These are phyloP conservation scores for Oreotrochilus melanogaster DNA, from an alignment of 2,113 vertebrate species.

Conservation along the genomic window DNA sequence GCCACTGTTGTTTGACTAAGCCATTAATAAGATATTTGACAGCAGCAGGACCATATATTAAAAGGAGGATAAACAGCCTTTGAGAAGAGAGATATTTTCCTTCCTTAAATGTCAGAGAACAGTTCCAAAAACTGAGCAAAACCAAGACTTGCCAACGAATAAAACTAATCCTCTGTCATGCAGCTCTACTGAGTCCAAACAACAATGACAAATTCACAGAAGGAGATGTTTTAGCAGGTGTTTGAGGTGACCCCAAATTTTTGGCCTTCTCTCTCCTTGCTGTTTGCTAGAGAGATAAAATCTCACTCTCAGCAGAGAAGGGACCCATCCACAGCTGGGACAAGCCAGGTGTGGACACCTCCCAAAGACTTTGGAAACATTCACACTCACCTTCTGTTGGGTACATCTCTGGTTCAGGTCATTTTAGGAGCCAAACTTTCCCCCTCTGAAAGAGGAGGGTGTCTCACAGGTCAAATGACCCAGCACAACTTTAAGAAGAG, in stretches of 20 bases:
- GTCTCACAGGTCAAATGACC: background rate
- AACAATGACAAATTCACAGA: background rate
- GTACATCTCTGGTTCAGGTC: background rate
- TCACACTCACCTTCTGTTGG: background rate
- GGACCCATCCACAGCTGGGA: background rate
- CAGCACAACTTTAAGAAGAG: background rate
- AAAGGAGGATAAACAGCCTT: background rate
- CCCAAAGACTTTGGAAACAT: rapidly evolving
- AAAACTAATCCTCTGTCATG: rapidly evolving
- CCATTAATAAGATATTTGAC: background rate
- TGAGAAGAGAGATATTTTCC: background rate
- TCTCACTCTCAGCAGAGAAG: background rate
- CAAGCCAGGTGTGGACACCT: rapidly evolving
- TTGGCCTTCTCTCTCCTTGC: no score
- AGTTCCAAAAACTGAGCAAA: background rate
- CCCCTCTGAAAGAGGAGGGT: background rate
- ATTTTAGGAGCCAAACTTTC: background rate
- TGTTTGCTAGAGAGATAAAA: background rate
- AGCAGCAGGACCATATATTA: background rate
- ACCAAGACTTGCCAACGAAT: background rate
- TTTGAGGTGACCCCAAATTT: background rate
- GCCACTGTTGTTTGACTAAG: background rate
- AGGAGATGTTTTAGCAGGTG: background rate
- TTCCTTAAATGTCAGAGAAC: background rate
- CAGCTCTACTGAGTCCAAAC: background rate